Evolutionary conservation across 2,113 vertebrate genomes (phyloP).

Genomic region (Brachypteracias leptosomus): DNA sequence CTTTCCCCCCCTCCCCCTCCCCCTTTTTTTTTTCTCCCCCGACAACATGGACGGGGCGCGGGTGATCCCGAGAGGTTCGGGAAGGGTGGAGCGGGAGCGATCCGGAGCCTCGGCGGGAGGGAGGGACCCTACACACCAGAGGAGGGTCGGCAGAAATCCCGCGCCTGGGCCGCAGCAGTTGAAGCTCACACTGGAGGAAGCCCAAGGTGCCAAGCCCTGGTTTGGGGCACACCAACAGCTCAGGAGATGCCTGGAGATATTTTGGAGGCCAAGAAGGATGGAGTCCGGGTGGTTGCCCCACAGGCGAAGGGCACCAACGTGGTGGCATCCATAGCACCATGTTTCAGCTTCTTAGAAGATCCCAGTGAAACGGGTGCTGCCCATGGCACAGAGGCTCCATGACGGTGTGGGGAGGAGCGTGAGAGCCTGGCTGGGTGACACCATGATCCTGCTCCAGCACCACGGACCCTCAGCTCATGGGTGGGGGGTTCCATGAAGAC

Average conservation of each 20-base stretch:
- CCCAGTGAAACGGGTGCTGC: accelerated
- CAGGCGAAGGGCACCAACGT: accelerated
- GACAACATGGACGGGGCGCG: accelerated
- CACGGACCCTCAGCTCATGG: accelerated
- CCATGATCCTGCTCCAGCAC: accelerated
- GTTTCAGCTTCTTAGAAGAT: neutral
- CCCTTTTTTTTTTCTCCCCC: neutral
- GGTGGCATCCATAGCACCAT: accelerated
- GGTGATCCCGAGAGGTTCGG: neutral
- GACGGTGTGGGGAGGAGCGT: neutral
- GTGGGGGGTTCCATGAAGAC: accelerated
- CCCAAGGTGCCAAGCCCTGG: neutral
- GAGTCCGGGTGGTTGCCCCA: neutral
- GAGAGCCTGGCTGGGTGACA: no score
- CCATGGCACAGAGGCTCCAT: accelerated
- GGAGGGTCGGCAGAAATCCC: neutral
- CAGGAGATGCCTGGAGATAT: neutral
- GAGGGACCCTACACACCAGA: neutral
- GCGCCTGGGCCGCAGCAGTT: neutral
- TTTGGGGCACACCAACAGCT: neutral
- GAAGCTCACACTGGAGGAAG: neutral
- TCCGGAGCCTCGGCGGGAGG: neutral
- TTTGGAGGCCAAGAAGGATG: neutral
- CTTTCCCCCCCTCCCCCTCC: neutral
- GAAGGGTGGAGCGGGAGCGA: neutral